A percentile compares a stretch with the other conserved stretches of the same genome.
These are phyloP conservation scores for Eurytoma adleriae DNA, from an alignment of 2,888 invertebrate species.

Conservation along the genomic window DNA sequence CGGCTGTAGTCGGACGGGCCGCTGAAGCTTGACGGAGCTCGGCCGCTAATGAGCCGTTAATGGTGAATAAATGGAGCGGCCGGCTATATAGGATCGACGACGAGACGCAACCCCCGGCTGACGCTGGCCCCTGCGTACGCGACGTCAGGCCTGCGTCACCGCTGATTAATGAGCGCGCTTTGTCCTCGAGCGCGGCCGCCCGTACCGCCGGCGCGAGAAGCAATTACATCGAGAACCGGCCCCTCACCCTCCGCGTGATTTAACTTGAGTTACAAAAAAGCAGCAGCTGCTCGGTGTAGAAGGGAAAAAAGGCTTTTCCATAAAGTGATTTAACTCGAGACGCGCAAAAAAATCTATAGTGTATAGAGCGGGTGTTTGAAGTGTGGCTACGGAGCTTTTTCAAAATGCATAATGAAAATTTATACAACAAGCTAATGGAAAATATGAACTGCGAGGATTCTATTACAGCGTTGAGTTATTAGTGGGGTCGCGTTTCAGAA, in stretches of 20 bases:
- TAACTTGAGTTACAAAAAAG: too few relatives aligned
- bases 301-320: too few relatives aligned
- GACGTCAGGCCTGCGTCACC: slow-evolving; percentile 67
- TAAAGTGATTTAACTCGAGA: too few relatives aligned
- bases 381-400: too few relatives aligned
- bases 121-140: slow-evolving; percentile 44
- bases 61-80: slow-evolving; percentile 71
- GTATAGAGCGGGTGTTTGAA: too few relatives aligned
- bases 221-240: slow-evolving; percentile 32
- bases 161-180: slow-evolving; percentile 71
- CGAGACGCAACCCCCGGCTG: slow-evolving; percentile 55
- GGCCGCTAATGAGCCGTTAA: slow-evolving; percentile 72
- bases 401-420: too few relatives aligned
- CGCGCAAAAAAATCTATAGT: too few relatives aligned
- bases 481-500: too few relatives aligned
- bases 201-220: background rate
- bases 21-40: background rate
- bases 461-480: too few relatives aligned
- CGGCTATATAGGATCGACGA: slow-evolving; percentile 61
- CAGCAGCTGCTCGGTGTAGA: slow-evolving; percentile 4
- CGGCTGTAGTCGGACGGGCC: background rate
- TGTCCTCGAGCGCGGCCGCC: slow-evolving; percentile 56
- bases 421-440: too few relatives aligned
- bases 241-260: too few relatives aligned
- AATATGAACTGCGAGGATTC: too few relatives aligned